Percentiles rank a stretch among this genome's conserved stretches.
phyloP scores from a whole-genome alignment of 1,140 invertebrate genomes.

The Diachasma alloeum region DNA sequence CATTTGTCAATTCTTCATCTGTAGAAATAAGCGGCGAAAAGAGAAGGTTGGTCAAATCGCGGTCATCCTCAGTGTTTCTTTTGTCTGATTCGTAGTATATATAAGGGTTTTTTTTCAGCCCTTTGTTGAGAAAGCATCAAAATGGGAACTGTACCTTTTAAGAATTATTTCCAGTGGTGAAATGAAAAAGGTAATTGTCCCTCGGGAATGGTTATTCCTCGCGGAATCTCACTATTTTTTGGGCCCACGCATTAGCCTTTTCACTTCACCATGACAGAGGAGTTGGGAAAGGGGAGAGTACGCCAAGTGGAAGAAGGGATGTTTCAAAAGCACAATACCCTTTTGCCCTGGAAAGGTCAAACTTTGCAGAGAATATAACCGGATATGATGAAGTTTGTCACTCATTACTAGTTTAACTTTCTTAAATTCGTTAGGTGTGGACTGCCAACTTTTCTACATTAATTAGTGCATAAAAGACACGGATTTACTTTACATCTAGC shows the following conservation, averaged over 20 bases:
- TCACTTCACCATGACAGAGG: background rate
- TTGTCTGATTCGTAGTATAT: background rate
- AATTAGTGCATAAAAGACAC: too few relatives aligned
- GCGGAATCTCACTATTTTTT: background rate
- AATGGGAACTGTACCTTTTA: background rate
- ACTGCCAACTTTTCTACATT: too few relatives aligned
- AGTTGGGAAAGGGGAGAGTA: background rate
- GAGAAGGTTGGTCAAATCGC: background rate
- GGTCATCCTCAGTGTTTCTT: background rate
- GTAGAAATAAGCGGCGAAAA: background rate
- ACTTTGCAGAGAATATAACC: background rate
- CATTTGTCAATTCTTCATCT: background rate
- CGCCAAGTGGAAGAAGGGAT: background rate
- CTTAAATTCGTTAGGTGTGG: background rate
- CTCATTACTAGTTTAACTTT: background rate
- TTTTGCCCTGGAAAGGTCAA: slow-evolving; percentile 2
- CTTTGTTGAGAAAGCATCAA: background rate
- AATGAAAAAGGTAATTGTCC: background rate
- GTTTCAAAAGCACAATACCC: slow-evolving; percentile 8
- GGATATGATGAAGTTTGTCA: background rate
- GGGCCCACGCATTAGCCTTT: background rate
- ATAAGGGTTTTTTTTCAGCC: background rate
- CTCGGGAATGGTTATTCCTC: background rate
- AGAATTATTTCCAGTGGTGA: background rate
- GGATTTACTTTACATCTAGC: too few relatives aligned